Evolutionary conservation across 2,797 vertebrate species (phyloP).

Genomic region (Tauraco hartlaubi): DNA sequence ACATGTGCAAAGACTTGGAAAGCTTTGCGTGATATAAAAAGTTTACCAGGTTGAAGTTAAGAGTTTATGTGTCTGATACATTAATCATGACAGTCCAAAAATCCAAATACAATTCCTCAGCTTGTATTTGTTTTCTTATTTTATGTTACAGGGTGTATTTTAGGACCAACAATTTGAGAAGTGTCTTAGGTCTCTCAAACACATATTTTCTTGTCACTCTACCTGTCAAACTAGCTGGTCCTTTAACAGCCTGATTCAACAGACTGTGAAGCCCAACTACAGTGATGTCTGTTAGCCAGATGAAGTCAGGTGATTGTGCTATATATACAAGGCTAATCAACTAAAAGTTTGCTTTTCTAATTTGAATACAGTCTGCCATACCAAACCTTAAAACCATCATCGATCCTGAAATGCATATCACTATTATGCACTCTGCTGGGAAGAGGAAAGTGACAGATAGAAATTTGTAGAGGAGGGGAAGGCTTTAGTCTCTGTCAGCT

Average conservation of each 20-base stretch:
- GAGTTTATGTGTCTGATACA: accelerated
- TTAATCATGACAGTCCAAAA: not conserved
- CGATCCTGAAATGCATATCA: not conserved
- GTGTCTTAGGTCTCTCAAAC: not conserved
- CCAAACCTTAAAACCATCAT: not conserved
- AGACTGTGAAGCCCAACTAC: not conserved
- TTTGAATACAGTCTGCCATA: not conserved
- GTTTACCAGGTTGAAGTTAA: not conserved
- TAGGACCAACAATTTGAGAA: not conserved
- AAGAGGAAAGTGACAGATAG: not conserved
- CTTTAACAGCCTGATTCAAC: not conserved
- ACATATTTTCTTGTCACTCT: not conserved
- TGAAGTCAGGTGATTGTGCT: not conserved
- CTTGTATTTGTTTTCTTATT: not conserved
- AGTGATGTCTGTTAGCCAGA: not conserved
- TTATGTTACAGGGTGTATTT: not conserved
- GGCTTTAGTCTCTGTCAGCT: not conserved
- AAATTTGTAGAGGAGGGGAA: not conserved
- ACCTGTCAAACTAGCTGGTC: not conserved
- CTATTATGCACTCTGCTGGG: not conserved
- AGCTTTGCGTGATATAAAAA: not conserved
- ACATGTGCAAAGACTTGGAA: not conserved
- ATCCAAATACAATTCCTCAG: not conserved
- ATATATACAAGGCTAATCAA: not conserved
- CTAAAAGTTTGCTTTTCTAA: not conserved